These are phyloP conservation scores for Drosophila greeni DNA, from an alignment of 2,888 invertebrate genomes.

Conservation along the genomic window DNA sequence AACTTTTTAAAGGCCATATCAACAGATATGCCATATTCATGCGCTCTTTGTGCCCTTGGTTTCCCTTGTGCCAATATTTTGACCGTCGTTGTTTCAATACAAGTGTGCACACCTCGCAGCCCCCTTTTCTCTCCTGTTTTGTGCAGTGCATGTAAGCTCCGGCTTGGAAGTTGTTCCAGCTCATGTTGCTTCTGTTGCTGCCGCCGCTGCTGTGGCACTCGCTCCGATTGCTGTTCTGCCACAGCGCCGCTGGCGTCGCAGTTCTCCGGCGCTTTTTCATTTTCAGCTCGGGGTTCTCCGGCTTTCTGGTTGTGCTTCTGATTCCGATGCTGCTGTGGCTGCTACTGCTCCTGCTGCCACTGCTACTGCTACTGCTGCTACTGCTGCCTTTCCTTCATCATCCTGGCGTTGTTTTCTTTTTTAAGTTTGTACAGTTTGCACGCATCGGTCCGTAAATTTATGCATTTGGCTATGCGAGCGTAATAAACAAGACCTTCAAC, in stretches of 20 bases:
- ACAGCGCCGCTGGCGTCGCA: constrained; percentile 25
- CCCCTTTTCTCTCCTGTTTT: constrained; percentile 29
- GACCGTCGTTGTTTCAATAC: constrained; percentile 24
- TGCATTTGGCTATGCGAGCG: constrained; percentile 74
- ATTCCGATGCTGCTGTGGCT: constrained; percentile 7
- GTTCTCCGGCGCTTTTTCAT: constrained; percentile 64
- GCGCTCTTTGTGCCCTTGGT: background rate
- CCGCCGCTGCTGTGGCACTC: constrained; percentile 14
- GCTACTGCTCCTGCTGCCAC: background rate
- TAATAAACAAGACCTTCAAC: constrained; percentile 74
- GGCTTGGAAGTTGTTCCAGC: constrained; percentile 40
- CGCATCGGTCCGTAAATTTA: constrained; percentile 74
- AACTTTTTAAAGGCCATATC: no score
- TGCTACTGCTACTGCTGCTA: background rate
- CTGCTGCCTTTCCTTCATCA: constrained; percentile 45
- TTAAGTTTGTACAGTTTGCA: constrained; percentile 70
- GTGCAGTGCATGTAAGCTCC: constrained; percentile 46
- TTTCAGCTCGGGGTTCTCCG: constrained; percentile 60
- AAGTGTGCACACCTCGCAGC: constrained; percentile 8
- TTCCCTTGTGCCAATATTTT: constrained; percentile 14
- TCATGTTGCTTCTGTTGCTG: constrained; percentile 12
- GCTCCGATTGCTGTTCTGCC: constrained; percentile 26
- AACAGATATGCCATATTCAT: no score
- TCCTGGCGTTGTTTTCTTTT: constrained; percentile 47
- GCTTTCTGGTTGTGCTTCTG: constrained; percentile 20